A percentile compares a stretch with the other conserved stretches of the same genome.
These are phyloP conservation scores for Agelaius tricolor DNA, from an alignment of 2,113 vertebrate genomes.

Conservation along the genomic window DNA sequence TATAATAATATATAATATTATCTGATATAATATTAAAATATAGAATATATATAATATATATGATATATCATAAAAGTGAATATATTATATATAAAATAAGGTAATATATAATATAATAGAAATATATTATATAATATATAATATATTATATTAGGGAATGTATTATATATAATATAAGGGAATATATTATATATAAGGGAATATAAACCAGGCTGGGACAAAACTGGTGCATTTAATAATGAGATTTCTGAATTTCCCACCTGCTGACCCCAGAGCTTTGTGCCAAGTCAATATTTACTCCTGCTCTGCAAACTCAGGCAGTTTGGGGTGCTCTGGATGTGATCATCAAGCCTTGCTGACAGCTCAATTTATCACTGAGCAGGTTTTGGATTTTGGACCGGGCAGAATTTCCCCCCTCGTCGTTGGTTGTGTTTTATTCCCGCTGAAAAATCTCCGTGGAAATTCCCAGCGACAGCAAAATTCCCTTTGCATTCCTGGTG, in stretches of 20 bases:
- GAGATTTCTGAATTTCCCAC: neutral
- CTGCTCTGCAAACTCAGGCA: neutral
- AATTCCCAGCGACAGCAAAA: neutral
- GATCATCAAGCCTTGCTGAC: neutral
- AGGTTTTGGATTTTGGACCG: neutral
- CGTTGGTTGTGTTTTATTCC: neutral
- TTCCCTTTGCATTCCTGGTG: slow-evolving; percentile 23
- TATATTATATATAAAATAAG: no score
- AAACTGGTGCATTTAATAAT: neutral
- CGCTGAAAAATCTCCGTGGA: slow-evolving; percentile 4
- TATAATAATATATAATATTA: no score
- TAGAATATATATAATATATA: no score
- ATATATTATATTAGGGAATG: no score
- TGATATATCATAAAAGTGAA: no score
- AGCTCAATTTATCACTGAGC: slow-evolving; percentile 18
- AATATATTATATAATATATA: no score
- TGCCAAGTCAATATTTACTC: neutral
- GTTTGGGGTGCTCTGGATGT: neutral
- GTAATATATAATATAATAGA: neutral
- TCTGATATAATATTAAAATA: no score
- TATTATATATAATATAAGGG: no score
- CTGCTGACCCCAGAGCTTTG: neutral
- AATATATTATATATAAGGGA: neutral
- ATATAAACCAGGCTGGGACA: neutral
- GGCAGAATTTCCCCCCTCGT: neutral